phyloP scores from a whole-genome alignment of 2,797 vertebrate genomes.

The Octomys mimax region DNA sequence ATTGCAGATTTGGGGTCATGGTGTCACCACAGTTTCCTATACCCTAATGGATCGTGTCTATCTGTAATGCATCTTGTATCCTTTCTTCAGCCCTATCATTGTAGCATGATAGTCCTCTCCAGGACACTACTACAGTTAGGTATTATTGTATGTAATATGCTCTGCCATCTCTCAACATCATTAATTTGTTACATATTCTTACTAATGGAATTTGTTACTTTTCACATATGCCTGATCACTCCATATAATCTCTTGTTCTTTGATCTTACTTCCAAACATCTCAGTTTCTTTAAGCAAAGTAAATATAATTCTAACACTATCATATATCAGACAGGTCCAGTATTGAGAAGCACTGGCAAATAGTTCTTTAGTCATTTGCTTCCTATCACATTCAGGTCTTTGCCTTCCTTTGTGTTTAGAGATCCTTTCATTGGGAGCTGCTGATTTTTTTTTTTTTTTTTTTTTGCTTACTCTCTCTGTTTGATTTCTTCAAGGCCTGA shows the following conservation, averaged over 20 bases:
- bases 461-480: background rate
- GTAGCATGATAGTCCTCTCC: background rate
- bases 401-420: background rate
- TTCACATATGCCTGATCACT: background rate
- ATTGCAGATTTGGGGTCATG: background rate
- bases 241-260: background rate
- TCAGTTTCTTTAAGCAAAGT: background rate
- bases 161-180: background rate
- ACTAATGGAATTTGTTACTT: background rate
- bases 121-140: fast-evolving
- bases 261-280: background rate
- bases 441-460: no score
- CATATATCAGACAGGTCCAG: background rate
- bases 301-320: background rate
- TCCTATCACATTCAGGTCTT: background rate
- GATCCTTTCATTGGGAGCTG: background rate
- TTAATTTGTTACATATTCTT: background rate
- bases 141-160: background rate
- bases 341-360: background rate
- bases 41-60: background rate
- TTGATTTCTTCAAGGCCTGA: background rate
- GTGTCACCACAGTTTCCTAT: background rate
- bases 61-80: background rate
- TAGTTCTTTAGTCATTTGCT: background rate
- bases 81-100: background rate